A percentile compares a stretch with the other conserved stretches of the same genome.
Evolutionary conservation across 2,888 invertebrate species (phyloP).

Genomic region (Octonoba sinensis): DNA sequence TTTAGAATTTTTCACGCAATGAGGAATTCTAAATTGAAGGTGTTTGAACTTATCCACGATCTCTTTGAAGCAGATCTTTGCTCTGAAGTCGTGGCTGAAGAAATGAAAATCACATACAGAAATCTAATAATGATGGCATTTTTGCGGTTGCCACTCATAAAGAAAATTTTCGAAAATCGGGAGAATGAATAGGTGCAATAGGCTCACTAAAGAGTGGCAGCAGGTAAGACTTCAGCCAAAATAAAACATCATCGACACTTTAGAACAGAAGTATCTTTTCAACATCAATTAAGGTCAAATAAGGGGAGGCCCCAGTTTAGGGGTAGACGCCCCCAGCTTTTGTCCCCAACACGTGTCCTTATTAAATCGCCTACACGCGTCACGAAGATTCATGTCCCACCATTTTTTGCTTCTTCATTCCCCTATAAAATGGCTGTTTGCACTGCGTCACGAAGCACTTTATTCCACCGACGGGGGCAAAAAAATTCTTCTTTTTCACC

Average conservation of each 20-base stretch:
- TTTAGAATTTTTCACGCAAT: too few relatives aligned
- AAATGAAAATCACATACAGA: too few relatives aligned
- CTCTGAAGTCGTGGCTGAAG: too few relatives aligned
- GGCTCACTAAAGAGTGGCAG: background rate
- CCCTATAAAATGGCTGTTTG: slow-evolving; percentile 5
- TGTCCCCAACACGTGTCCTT: slow-evolving; percentile 25
- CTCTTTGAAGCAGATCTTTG: too few relatives aligned
- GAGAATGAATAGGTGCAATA: background rate
- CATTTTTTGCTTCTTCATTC: slow-evolving; percentile 3
- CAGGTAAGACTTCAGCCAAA: background rate
- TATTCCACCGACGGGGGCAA: background rate
- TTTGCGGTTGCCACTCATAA: too few relatives aligned
- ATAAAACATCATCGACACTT: slow-evolving; percentile 2
- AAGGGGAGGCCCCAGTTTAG: slow-evolving; percentile 24
- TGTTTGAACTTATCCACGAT: too few relatives aligned
- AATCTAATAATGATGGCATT: too few relatives aligned
- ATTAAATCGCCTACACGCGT: slow-evolving; percentile 43
- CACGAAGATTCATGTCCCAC: slow-evolving; percentile 9
- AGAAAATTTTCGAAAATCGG: background rate
- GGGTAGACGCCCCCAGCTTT: slow-evolving; percentile 29
- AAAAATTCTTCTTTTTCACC: background rate
- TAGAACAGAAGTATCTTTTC: slow-evolving; percentile 12
- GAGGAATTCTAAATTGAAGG: too few relatives aligned
- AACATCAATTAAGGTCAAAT: slow-evolving; percentile 57
- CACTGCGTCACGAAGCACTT: slow-evolving; percentile 12